phyloP scores from a whole-genome alignment of 2,113 vertebrate species.

The Rhinoderma darwinii region DNA sequence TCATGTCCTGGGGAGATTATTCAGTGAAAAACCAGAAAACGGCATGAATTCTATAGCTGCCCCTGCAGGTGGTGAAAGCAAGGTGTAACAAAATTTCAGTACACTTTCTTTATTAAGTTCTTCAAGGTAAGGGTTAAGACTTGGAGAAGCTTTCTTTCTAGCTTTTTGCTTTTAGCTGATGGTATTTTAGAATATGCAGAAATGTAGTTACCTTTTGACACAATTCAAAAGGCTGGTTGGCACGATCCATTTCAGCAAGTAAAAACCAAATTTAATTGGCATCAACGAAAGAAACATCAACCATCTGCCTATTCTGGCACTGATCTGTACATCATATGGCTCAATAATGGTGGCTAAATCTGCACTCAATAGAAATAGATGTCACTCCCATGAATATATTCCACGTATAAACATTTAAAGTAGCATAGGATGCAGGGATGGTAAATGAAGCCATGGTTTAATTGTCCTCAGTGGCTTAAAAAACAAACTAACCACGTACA shows the following conservation, averaged over 20 bases:
- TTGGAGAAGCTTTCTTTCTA: background rate
- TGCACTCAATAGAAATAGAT: conserved; percentile 38
- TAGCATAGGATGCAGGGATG: conserved; percentile 20
- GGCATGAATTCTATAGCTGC: background rate
- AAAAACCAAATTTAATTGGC: conserved; percentile 48
- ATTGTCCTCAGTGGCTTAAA: background rate
- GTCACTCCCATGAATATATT: conserved; percentile 35
- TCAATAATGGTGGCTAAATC: conserved; percentile 41
- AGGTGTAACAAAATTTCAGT: background rate
- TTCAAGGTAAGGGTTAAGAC: background rate
- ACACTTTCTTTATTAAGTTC: background rate
- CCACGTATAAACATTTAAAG: conserved; percentile 36
- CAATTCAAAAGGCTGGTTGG: conserved; percentile 43
- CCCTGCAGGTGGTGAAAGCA: background rate
- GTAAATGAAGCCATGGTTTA: background rate
- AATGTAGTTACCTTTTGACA: conserved; percentile 44
- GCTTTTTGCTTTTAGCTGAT: background rate
- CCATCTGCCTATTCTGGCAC: conserved; percentile 48
- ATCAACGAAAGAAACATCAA: conserved; percentile 42
- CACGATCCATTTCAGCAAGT: conserved; percentile 2
- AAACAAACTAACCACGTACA: background rate
- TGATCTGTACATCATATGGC: conserved; percentile 43
- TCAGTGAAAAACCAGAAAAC: background rate
- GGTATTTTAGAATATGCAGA: conserved; percentile 30
- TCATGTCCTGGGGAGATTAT: background rate